Conservation (phyloP, 2,888 invertebrate species). For the Nebria brevicollis region DNA sequence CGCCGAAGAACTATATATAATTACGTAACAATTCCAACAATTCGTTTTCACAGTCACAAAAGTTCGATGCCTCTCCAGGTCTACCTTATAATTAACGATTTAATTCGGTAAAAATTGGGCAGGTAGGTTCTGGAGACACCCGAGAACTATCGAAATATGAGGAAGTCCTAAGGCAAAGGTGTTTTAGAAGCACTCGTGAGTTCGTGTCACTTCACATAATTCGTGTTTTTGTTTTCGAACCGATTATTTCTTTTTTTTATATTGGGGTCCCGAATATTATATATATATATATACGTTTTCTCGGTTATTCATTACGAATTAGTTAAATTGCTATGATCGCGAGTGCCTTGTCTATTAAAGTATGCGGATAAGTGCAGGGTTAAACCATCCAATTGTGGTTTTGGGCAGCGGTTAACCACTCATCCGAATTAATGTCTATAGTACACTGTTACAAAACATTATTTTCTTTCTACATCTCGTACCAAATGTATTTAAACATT, state of each 20-base stretch:
- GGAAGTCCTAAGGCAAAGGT: slow-evolving; percentile 13
- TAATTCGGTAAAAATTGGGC: slow-evolving; percentile 29
- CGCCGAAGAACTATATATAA: slow-evolving; percentile 13
- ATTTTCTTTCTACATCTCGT: neutral
- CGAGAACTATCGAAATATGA: slow-evolving; percentile 10
- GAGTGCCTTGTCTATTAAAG: slow-evolving; percentile 50
- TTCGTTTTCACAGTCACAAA: slow-evolving; percentile 30
- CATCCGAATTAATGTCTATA: slow-evolving; percentile 46
- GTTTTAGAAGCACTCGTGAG: slow-evolving; percentile 27
- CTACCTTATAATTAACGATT: slow-evolving; percentile 29
- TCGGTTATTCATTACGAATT: slow-evolving; percentile 70
- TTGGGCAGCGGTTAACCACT: slow-evolving; percentile 50
- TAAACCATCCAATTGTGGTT: slow-evolving; percentile 51
- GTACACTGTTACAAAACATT: slow-evolving; percentile 33
- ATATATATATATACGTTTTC: slow-evolving; percentile 54
- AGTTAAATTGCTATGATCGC: slow-evolving; percentile 70
- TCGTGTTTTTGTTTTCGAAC: slow-evolving; percentile 15
- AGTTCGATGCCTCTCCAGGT: slow-evolving; percentile 8
- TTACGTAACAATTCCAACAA: slow-evolving; percentile 34
- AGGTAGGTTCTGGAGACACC: slow-evolving; percentile 35
- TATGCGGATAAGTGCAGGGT: slow-evolving; percentile 49
- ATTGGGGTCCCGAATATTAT: neutral
- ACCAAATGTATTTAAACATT: too few relatives aligned
- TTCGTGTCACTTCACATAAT: slow-evolving; percentile 36
- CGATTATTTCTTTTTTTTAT: neutral